phyloP scores from a whole-genome alignment of 2,797 vertebrate genomes.

The Carapus acus region DNA sequence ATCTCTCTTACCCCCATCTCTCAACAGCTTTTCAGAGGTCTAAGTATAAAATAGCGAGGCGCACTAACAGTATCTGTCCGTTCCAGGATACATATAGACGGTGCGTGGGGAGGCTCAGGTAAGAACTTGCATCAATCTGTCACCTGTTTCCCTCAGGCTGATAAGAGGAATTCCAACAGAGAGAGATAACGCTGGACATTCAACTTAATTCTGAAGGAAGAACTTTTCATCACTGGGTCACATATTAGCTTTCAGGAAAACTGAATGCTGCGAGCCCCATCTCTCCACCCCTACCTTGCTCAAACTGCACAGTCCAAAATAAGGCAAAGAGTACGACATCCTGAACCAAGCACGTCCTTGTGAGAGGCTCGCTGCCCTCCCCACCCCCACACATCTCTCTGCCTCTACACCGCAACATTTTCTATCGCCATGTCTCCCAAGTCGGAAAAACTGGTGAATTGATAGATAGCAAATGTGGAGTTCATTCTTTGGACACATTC shows the following conservation, averaged over 20 bases:
- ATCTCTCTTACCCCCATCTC: slow-evolving; percentile 74
- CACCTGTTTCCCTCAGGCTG: slow-evolving; percentile 75
- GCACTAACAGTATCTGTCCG: slow-evolving; percentile 79
- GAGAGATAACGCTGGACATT: slow-evolving; percentile 75
- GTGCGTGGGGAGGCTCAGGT: slow-evolving; percentile 74
- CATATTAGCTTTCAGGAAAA: slow-evolving; percentile 72
- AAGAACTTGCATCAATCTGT: slow-evolving; percentile 80
- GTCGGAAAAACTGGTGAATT: slow-evolving; percentile 53
- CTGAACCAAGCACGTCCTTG: too few relatives aligned
- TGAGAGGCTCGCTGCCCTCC: too few relatives aligned
- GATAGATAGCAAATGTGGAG: slow-evolving; percentile 53
- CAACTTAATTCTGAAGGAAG: slow-evolving; percentile 77
- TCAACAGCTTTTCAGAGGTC: slow-evolving; percentile 86
- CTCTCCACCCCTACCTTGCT: slow-evolving; percentile 24
- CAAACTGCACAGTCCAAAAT: slow-evolving; percentile 40
- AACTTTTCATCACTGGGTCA: slow-evolving; percentile 77
- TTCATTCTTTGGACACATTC: slow-evolving; percentile 41
- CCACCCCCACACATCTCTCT: too few relatives aligned
- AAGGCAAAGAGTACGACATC: slow-evolving; percentile 52
- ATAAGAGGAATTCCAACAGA: slow-evolving; percentile 81
- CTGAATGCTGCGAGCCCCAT: slow-evolving; percentile 45
- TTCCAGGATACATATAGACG: slow-evolving; percentile 77
- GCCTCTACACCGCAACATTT: slow-evolving; percentile 21
- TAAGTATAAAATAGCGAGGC: slow-evolving; percentile 78
- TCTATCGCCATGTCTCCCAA: slow-evolving; percentile 40